Base-by-base conservation (phyloP, 2,113 vertebrate species). In the Gavialis gangeticus region DNA sequence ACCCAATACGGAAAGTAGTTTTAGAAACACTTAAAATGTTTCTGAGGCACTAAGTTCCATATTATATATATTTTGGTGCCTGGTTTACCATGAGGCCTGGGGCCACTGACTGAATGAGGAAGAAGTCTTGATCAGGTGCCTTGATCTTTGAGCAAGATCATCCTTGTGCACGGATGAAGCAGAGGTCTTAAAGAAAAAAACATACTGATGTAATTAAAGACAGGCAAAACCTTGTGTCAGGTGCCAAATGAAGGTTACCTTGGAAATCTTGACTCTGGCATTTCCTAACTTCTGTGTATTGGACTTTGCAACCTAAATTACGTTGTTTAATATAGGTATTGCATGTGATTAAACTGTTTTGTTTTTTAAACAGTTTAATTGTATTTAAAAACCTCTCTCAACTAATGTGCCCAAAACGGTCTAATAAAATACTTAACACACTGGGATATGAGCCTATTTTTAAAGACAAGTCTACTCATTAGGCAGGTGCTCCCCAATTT, bases 281-380 rank as follows among this genome's bases (percentile, higher is more conserved):
- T 24, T 57, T 11, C 55, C 75, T 22, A 14, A 24, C 28, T 28
- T 84, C 76, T 71, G 34, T 4, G 66, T 75, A 25, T 57, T 82
- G 66, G 28, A 22, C 84, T 89, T 93, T 89, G 34, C 64, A 80
- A 83, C 57, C 67, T 78, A 27, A 82, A 27, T 27, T 25, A 56
- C 76, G 34, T 1, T 54, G 24, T 69, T 77, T 82, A 87, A 73
- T 82, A 87, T 37, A 88, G 46, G 73, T 85, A 94, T 82, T 73
- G 13, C n/a, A 69, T 25, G 75, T 87, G 77, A 69, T 96, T 95
- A 95, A 92, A 96, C 81, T 22, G 62, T 55, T 60, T 96, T 7
- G 2, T 92, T 93, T 95, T 91, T 95, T 89, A 87, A 96, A 87
- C 93, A 87, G 85, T 85, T 88, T 87, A 93, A 93, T 95, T 75